Base-by-base conservation (phyloP, 1,140 invertebrate species). In the Fragariocoptes setiger region DNA sequence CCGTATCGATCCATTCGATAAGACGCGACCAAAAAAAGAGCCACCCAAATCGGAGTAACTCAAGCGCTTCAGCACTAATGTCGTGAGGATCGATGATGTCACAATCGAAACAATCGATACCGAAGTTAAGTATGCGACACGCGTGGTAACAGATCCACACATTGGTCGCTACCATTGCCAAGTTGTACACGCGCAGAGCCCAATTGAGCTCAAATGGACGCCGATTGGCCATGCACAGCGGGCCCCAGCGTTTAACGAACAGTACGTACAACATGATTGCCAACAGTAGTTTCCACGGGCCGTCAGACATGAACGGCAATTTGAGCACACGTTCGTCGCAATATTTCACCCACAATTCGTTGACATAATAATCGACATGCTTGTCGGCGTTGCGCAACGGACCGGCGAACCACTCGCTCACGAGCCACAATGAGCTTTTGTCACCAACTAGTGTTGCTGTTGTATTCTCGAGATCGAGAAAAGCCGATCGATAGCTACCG, bases 221-320 rank as follows among this genome's bases (percentile, higher is more conserved):
- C 48, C 76, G 65, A 53, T 77, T 70, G 54, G 73, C 70, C 79
- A 86, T 86, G 41, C 72, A 56, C 50, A 68, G 68, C 37, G 76
- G 76, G 13, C 78, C 78, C 39, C 79, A 53, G 22, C 69, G 68
- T 58, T 68, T 73, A 39, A 76, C 71, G 51, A 76, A 75, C 51
- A 76, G 74, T 37, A 71, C 76, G 58, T 80, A 83, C 15, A 35
- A 4, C 19, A 17, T 13, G 20, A 41, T 44, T n/a, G 38, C 41
- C 20, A 20, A 4, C 2, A 44, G 17, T 18, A 35, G 21, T 2
- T n/a, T 35, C 21, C 21, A 16, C 5, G 43, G 42, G 16, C 42
- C 42, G 25, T 35, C 39, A 21, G 16, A 17, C 15, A 42, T 19
- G 17, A 44, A 39, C 13, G 38, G n/a, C 19, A 44, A 31, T n/a